phyloP scores from a whole-genome alignment of 2,797 vertebrate genomes.

The Pipistrellus pygmaeus region DNA sequence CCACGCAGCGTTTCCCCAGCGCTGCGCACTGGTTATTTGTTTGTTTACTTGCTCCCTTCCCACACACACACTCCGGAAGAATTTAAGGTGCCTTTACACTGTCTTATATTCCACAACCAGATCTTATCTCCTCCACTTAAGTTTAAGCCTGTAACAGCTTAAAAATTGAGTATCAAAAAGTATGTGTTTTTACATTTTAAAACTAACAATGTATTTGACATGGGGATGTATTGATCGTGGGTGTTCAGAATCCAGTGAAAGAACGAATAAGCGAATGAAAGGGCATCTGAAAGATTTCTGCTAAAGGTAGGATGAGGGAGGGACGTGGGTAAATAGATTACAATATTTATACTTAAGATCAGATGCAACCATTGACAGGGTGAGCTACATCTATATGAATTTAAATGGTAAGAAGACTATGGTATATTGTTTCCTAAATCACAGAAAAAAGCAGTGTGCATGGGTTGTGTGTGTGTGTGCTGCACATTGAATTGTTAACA shows the following conservation, averaged over 20 bases:
- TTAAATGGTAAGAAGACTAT: neutral
- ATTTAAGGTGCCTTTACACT: neutral
- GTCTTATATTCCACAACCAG: neutral
- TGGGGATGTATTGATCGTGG: neutral
- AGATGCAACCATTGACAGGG: neutral
- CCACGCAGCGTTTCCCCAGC: neutral
- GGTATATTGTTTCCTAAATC: neutral
- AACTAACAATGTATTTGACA: neutral
- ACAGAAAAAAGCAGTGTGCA: neutral
- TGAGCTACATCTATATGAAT: neutral
- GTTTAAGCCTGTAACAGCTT: neutral
- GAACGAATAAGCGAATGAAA: neutral
- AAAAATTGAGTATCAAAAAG: neutral
- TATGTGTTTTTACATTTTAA: neutral
- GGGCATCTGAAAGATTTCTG: neutral
- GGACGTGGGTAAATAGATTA: neutral
- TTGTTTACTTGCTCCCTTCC: conserved; percentile 57
- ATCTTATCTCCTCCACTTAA: neutral
- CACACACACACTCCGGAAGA: neutral
- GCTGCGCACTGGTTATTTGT: conserved; percentile 2
- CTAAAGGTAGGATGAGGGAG: neutral
- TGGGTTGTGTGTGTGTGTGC: neutral
- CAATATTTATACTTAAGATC: neutral
- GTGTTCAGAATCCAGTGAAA: conserved; percentile 11
- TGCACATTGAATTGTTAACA: neutral